These are phyloP conservation scores for Temnothorax longispinosus DNA, from an alignment of 1,140 invertebrate species.

Conservation along the genomic window DNA sequence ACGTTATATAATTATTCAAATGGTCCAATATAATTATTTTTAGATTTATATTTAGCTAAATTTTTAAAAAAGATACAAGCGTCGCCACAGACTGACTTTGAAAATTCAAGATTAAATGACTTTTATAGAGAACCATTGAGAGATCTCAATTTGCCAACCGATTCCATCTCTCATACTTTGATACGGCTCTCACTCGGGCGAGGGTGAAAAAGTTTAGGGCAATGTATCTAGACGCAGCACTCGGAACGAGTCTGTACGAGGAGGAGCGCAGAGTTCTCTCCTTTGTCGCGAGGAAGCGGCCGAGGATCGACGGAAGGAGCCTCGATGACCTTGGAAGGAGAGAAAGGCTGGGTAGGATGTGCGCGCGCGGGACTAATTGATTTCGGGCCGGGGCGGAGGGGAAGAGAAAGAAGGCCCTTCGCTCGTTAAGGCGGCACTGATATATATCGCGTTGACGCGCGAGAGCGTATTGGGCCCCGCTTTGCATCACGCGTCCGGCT, in stretches of 20 bases:
- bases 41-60: neutral
- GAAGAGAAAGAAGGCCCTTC: neutral
- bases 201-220: conserved; percentile 9
- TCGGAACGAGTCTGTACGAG: conserved; percentile 9
- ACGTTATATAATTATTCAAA: neutral
- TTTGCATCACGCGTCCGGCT: conserved; percentile 39
- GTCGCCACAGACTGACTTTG: neutral
- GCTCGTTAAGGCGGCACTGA: conserved; percentile 48
- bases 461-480: conserved; percentile 26
- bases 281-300: conserved; percentile 49
- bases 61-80: neutral
- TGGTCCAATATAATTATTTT: neutral
- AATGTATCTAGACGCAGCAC: neutral
- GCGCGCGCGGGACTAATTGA: conserved; percentile 48
- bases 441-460: conserved; percentile 55
- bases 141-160: neutral
- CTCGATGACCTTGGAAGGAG: conserved; percentile 60
- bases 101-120: neutral
- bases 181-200: neutral
- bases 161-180: neutral
- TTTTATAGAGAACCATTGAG: neutral
- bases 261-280: conserved; percentile 5
- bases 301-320: conserved; percentile 42
- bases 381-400: conserved; percentile 31
- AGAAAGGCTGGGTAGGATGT: conserved; percentile 50